Evolutionary conservation across 1,140 invertebrate species (phyloP).

Genomic region (Argopecten irradians): DNA sequence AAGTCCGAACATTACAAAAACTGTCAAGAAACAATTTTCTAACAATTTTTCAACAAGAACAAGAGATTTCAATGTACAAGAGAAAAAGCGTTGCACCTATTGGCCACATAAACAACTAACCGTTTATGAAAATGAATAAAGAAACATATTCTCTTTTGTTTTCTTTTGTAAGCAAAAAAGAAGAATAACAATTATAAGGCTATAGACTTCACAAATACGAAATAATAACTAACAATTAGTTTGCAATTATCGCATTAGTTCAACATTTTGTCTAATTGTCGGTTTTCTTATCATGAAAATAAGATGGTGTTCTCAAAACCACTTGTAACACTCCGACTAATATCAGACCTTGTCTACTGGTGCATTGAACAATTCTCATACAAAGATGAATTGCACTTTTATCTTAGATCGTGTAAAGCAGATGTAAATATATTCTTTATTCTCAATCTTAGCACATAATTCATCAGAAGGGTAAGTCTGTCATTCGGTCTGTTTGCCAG

Average conservation of each 20-base stretch:
- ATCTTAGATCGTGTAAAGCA: background rate
- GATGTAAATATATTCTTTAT: background rate
- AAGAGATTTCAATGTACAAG: too few relatives aligned
- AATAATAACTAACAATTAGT: background rate
- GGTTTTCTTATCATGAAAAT: background rate
- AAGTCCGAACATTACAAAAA: too few relatives aligned
- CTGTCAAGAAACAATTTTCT: too few relatives aligned
- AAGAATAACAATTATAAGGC: background rate
- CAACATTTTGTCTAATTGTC: background rate
- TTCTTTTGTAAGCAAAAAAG: too few relatives aligned
- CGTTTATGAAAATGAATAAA: too few relatives aligned
- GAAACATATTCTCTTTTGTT: too few relatives aligned
- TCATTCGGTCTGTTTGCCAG: background rate
- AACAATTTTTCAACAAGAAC: too few relatives aligned
- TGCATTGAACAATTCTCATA: background rate
- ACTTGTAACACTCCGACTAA: background rate
- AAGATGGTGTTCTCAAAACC: background rate
- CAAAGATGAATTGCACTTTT: background rate
- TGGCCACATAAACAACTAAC: too few relatives aligned
- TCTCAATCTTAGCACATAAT: background rate
- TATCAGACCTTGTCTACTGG: background rate
- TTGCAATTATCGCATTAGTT: background rate
- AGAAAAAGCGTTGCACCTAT: too few relatives aligned
- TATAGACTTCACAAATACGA: background rate
- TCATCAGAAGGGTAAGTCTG: background rate